Conservation (phyloP, 2,888 invertebrate species). For the Spodoptera littoralis region DNA sequence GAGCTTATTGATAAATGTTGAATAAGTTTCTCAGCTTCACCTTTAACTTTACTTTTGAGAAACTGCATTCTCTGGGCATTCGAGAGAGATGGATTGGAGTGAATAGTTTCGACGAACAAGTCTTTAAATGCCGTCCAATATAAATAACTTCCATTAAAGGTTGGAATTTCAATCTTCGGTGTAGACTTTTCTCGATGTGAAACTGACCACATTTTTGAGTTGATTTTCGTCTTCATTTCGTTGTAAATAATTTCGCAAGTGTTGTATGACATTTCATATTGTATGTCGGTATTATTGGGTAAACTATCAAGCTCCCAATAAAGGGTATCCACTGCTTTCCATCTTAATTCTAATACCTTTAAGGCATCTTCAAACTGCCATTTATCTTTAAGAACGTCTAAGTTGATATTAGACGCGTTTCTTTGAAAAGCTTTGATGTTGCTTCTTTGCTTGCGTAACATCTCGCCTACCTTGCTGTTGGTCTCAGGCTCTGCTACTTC, state of each 20-base stretch:
- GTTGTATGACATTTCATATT: background rate
- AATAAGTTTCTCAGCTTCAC: background rate
- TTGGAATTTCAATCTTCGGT: conserved; percentile 5
- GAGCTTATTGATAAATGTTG: background rate
- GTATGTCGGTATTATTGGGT: background rate
- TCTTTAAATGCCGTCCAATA: background rate
- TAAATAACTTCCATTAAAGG: background rate
- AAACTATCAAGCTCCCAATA: conserved; percentile 7
- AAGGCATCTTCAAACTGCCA: too few relatives aligned
- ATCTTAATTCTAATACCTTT: background rate
- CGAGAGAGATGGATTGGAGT: background rate
- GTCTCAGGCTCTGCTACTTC: too few relatives aligned
- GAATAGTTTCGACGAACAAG: background rate
- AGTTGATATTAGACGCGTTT: too few relatives aligned
- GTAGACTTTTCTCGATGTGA: conserved; percentile 3
- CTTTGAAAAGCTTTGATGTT: too few relatives aligned
- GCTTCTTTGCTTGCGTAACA: too few relatives aligned
- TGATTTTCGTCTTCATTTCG: conserved; percentile 1
- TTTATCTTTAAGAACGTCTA: too few relatives aligned
- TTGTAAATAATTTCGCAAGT: background rate
- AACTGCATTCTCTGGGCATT: conserved; percentile 7
- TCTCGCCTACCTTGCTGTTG: too few relatives aligned
- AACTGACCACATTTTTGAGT: conserved; percentile 5
- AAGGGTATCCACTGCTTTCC: background rate
- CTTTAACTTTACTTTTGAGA: background rate